Conservation (phyloP, 2,113 vertebrate genomes). For the Polypterus bichir region DNA sequence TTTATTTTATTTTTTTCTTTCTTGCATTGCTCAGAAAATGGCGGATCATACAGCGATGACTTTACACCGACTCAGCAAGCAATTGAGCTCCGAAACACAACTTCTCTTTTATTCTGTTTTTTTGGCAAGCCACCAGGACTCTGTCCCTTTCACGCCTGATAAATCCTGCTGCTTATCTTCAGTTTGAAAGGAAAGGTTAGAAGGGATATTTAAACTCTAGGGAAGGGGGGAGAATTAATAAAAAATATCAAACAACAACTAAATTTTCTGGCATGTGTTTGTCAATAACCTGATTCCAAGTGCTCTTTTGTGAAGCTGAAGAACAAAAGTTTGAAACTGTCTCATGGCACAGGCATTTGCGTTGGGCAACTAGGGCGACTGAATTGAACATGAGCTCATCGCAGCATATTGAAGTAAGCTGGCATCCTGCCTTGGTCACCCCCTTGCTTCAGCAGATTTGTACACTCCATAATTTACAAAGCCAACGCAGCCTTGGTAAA, state of each 20-base stretch:
- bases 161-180: constrained; percentile 56
- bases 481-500: constrained; percentile 42
- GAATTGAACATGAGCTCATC: constrained; percentile 56
- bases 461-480: constrained; percentile 47
- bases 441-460: constrained; percentile 52
- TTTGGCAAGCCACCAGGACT: constrained; percentile 65
- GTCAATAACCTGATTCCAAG: constrained; percentile 16
- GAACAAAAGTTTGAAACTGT: constrained; percentile 35
- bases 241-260: constrained; percentile 37
- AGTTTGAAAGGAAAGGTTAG: constrained; percentile 42
- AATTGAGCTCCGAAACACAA: constrained; percentile 62
- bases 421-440: constrained; percentile 57
- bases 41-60: constrained; percentile 66
- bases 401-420: constrained; percentile 62
- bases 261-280: constrained; percentile 18
- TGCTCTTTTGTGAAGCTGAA: constrained; percentile 26
- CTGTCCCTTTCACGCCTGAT: constrained; percentile 62
- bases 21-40: constrained; percentile 77
- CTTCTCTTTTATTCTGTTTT: constrained; percentile 57
- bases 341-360: constrained; percentile 47
- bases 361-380: constrained; percentile 43
- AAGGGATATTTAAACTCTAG: constrained; percentile 38
- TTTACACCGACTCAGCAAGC: constrained; percentile 64
- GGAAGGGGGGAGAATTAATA: constrained; percentile 13
- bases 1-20: constrained; percentile 45